These are phyloP conservation scores for Mus caroli DNA, from an alignment of 2,797 vertebrate species.

Conservation along the genomic window DNA sequence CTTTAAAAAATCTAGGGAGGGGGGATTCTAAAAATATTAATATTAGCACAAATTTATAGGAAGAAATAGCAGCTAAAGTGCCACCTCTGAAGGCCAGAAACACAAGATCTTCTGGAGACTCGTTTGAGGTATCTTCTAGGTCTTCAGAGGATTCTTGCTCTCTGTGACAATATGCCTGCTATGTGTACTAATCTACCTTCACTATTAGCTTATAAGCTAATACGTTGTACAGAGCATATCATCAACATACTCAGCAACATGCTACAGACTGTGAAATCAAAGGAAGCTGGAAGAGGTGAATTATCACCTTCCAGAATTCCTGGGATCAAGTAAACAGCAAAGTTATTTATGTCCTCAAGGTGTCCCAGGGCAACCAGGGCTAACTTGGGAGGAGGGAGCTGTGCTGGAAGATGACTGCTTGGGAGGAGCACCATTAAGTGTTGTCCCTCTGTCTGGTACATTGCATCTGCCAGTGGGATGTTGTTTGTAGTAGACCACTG, in stretches of 20 bases:
- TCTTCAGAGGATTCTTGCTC: not conserved
- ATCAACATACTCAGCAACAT: constrained; percentile 52
- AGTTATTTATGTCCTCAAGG: constrained; percentile 38
- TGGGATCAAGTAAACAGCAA: constrained; percentile 29
- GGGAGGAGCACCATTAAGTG: not conserved
- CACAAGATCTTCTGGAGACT: not conserved
- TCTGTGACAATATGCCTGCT: not conserved
- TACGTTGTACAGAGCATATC: not conserved
- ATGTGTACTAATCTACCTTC: not conserved
- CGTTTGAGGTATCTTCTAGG: not conserved
- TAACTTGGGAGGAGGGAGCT: rapidly evolving
- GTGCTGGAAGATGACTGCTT: not conserved
- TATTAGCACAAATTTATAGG: not conserved
- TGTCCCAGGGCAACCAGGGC: not conserved
- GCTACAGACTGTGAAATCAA: constrained; percentile 48
- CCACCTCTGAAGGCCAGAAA: not conserved
- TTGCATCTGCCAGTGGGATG: not conserved
- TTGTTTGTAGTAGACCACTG: not conserved
- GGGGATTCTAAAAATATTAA: not conserved
- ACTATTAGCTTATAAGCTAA: not conserved
- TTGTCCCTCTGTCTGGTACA: not conserved
- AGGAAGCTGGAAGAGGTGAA: not conserved
- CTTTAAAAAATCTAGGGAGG: not conserved
- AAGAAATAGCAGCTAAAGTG: not conserved
- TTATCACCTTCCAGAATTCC: constrained; percentile 9